Conservation (phyloP, 2,797 vertebrate species). For the Sandelia bainsii region DNA sequence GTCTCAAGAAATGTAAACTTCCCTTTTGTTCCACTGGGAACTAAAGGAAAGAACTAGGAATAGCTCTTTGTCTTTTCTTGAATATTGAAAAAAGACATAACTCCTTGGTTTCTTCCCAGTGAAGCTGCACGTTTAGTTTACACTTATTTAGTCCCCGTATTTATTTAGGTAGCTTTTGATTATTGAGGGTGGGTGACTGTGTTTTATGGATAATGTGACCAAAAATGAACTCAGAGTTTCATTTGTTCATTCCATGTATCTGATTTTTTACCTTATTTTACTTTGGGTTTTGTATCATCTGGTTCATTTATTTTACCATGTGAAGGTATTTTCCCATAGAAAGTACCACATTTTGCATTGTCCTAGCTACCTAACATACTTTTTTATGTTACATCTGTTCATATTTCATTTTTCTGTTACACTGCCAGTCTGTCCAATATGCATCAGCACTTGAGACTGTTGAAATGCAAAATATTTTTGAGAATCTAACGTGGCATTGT, state of each 20-base stretch:
- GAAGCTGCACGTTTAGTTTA: conserved; percentile 14
- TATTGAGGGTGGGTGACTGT: neutral
- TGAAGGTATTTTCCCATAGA: conserved; percentile 11
- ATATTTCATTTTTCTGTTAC: conserved; percentile 27
- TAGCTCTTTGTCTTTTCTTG: conserved; percentile 15
- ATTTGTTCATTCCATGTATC: conserved; percentile 14
- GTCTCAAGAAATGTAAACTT: conserved; percentile 37
- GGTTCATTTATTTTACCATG: conserved; percentile 4
- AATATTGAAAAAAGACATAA: conserved; percentile 17
- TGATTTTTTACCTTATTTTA: conserved; percentile 12
- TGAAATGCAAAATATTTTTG: conserved; percentile 11
- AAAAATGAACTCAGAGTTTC: conserved; percentile 17
- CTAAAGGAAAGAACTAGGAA: neutral
- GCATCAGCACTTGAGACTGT: conserved; percentile 9
- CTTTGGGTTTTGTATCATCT: conserved; percentile 27
- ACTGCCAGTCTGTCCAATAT: conserved; percentile 8
- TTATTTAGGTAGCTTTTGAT: conserved; percentile 34
- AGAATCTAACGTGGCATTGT: conserved; percentile 30
- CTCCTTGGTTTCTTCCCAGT: neutral
- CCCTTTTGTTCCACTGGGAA: conserved; percentile 26
- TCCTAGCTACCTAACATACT: too few relatives aligned
- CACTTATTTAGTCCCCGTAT: conserved; percentile 22
- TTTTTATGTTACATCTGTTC: conserved; percentile 16
- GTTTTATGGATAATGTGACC: conserved; percentile 20
- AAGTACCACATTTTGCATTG: conserved; percentile 14